These are phyloP conservation scores for Liolophura sinensis DNA, from an alignment of 1,140 invertebrate species.

Conservation along the genomic window DNA sequence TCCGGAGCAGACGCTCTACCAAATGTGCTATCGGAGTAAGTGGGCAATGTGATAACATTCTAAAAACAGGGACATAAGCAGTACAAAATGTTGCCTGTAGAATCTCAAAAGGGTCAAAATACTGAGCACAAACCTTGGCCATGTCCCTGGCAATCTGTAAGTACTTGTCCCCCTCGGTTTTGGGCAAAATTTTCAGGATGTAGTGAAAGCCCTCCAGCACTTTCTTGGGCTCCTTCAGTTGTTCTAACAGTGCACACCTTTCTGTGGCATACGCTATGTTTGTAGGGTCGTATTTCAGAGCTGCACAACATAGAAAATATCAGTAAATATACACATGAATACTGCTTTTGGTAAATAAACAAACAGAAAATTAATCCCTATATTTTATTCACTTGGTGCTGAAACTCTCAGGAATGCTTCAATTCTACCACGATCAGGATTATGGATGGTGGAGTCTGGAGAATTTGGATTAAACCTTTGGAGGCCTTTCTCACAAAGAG, in stretches of 20 bases:
- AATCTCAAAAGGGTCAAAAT: slow-evolving; percentile 5
- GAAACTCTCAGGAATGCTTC: too few relatives aligned
- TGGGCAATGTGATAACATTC: too few relatives aligned
- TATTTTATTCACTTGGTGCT: too few relatives aligned
- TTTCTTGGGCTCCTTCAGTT: slow-evolving; percentile 72
- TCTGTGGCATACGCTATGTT: slow-evolving; percentile 75
- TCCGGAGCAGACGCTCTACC: too few relatives aligned
- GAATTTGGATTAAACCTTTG: slow-evolving; percentile 63
- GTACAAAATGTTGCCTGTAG: too few relatives aligned
- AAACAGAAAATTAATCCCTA: too few relatives aligned
- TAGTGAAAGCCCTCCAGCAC: slow-evolving; percentile 74
- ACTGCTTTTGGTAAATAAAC: background rate
- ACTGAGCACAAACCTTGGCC: slow-evolving; percentile 61
- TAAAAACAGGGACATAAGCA: slow-evolving; percentile 5
- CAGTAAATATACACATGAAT: background rate
- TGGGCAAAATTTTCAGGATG: slow-evolving; percentile 69
- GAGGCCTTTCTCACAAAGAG: too few relatives aligned
- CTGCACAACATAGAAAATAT: slow-evolving; percentile 27
- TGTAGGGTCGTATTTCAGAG: slow-evolving; percentile 55
- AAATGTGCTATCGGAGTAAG: too few relatives aligned
- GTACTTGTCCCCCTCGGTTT: slow-evolving; percentile 70
- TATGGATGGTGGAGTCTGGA: slow-evolving; percentile 44
- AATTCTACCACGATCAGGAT: too few relatives aligned
- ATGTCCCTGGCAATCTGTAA: slow-evolving; percentile 77
- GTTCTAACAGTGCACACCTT: slow-evolving; percentile 72